Percentiles rank a stretch among this genome's conserved stretches.
phyloP scores from a whole-genome alignment of 2,888 invertebrate genomes.

The Isotomurus palustris region DNA sequence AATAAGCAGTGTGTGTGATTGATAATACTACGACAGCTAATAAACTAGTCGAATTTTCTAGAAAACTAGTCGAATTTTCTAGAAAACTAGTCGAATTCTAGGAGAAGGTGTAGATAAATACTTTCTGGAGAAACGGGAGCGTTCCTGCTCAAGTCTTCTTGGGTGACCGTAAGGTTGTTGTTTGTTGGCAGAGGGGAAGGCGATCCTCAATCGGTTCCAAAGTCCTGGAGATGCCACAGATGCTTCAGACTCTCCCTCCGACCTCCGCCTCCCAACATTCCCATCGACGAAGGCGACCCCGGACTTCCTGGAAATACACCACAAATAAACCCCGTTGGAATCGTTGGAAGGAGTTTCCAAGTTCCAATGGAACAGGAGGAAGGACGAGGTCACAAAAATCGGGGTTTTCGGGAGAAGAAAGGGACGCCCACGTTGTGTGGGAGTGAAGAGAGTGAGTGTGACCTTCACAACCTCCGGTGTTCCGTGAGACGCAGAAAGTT shows the following conservation, averaged over 20 bases:
- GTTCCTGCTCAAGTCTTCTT: background rate
- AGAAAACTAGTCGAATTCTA: background rate
- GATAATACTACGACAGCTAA: background rate
- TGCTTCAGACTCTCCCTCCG: conserved; percentile 25
- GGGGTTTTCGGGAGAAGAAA: no score
- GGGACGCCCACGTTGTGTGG: no score
- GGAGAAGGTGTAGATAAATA: background rate
- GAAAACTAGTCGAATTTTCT: background rate
- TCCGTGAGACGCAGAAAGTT: background rate
- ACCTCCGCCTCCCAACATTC: conserved; percentile 11
- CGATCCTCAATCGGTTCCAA: conserved; percentile 20
- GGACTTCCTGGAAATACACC: conserved; percentile 9
- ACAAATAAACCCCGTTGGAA: no score
- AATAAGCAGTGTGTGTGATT: no score
- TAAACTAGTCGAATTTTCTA: background rate
- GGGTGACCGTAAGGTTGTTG: no score
- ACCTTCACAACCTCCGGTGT: background rate
- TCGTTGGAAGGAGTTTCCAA: no score
- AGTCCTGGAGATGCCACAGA: conserved; percentile 25
- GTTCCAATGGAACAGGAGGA: no score
- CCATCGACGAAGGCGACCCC: no score
- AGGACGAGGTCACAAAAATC: no score
- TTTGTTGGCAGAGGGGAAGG: no score
- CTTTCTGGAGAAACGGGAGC: background rate
- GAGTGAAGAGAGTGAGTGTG: background rate